Evolutionary conservation across 2,888 invertebrate genomes (phyloP), one percentile per base, ranked within the genome.

Genomic region (Caenorhabditis sulstoni): DNA sequence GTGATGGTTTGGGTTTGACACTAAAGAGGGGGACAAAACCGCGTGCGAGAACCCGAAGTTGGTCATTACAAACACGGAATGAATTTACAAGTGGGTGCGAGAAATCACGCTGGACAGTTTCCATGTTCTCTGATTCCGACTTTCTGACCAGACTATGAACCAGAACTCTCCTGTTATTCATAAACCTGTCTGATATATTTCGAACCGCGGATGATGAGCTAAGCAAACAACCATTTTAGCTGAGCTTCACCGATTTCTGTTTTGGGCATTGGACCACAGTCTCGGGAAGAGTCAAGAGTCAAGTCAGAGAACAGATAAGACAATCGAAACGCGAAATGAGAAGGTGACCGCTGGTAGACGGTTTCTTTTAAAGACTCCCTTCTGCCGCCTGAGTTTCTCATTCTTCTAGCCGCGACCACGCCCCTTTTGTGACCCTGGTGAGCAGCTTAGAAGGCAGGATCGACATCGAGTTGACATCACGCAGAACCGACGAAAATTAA

Each of bases 1-100:
- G 59, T 52, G 37, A 23, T 68, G 44, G 41, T 59, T 29, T 29
- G 29, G 4, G 29, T 5, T 29, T 68, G 50, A 67, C 67, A 58
- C 58, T 49, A 41, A n/a, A 14, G 35, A 49, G 37, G 20, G 50
- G 61, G 50, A 20, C n/a, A n/a, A n/a, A n/a, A n/a, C n/a, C n/a
- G n/a, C n/a, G n/a, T n/a, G n/a, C n/a, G n/a, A n/a, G n/a, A n/a
- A n/a, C n/a, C n/a, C n/a, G n/a, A n/a, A n/a, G n/a, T n/a, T n/a
- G n/a, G n/a, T n/a, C n/a, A n/a, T n/a, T n/a, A n/a, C n/a, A n/a
- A n/a, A n/a, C n/a, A n/a, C n/a, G n/a, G n/a, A n/a, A n/a, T n/a
- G n/a, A n/a, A n/a, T n/a, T n/a, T n/a, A n/a, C n/a, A n/a, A n/a
- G n/a, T n/a, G n/a, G n/a, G n/a, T n/a, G n/a, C n/a, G n/a, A n/a